A percentile compares a stretch with the other conserved stretches of the same genome.
Evolutionary conservation across 2,797 vertebrate genomes (phyloP).

Genomic region (Danio choprae): DNA sequence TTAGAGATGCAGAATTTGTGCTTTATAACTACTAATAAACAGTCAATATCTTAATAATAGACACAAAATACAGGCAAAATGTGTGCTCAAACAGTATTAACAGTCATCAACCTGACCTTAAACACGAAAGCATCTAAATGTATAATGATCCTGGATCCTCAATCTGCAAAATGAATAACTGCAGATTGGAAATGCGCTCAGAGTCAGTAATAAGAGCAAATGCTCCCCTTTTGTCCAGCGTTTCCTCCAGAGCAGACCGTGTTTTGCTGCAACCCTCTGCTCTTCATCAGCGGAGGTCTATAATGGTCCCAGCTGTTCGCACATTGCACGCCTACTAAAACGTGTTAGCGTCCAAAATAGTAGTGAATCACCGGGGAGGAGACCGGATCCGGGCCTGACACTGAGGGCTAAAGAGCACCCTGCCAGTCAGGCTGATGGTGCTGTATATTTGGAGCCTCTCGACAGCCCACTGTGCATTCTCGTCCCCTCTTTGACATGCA

Average conservation of each 20-base stretch:
- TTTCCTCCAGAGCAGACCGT: neutral
- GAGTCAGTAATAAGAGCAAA: neutral
- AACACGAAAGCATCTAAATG: no score
- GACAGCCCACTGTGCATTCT: neutral
- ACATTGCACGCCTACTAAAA: slow-evolving; percentile 33
- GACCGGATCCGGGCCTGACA: slow-evolving; percentile 38
- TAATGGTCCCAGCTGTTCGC: slow-evolving; percentile 46
- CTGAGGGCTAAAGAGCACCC: slow-evolving; percentile 20
- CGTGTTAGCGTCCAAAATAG: slow-evolving; percentile 40
- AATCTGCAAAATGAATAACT: neutral
- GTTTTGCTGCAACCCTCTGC: neutral
- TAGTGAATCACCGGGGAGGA: slow-evolving; percentile 38
- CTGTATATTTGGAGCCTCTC: slow-evolving; percentile 7
- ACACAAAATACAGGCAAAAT: no score
- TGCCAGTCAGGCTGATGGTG: slow-evolving; percentile 27
- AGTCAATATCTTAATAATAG: no score
- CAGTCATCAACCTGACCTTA: no score
- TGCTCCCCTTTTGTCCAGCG: neutral
- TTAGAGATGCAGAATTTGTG: no score
- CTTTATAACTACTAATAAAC: no score
- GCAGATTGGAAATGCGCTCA: neutral
- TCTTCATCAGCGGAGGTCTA: slow-evolving; percentile 16
- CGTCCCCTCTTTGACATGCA: slow-evolving; percentile 9
- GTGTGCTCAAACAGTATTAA: no score
- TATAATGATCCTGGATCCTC: no score